Conservation (phyloP, 2,113 vertebrate genomes). For the Aleadryas rufinucha region DNA sequence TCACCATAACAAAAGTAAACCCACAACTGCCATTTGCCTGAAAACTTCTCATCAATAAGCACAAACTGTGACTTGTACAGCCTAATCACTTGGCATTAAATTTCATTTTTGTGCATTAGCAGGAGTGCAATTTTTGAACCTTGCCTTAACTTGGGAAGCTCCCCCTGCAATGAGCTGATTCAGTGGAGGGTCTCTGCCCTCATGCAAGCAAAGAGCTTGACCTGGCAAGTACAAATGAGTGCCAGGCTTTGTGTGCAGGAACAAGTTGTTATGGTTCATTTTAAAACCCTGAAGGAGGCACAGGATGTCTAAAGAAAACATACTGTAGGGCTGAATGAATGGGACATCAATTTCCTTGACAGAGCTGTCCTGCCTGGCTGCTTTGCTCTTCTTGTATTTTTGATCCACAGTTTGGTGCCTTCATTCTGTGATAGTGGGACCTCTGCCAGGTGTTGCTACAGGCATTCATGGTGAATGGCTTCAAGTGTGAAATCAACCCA, state of each 20-base stretch:
- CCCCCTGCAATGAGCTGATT: neutral
- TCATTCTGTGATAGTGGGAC: constrained; percentile 56
- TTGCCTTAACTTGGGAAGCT: neutral
- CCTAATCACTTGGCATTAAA: neutral
- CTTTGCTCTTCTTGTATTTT: constrained; percentile 39
- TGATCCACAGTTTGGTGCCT: constrained; percentile 45
- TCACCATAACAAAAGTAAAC: neutral
- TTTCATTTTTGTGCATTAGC: neutral
- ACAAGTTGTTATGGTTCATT: constrained; percentile 29
- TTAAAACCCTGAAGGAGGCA: constrained; percentile 40
- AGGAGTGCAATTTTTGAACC: neutral
- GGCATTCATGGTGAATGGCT: constrained; percentile 51
- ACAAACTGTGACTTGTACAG: neutral
- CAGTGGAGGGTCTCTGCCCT: neutral
- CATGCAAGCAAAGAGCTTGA: neutral
- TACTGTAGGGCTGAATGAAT: constrained; percentile 11
- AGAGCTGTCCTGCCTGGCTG: constrained; percentile 32
- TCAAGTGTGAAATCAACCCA: constrained; percentile 63
- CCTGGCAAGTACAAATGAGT: neutral
- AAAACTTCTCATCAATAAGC: neutral
- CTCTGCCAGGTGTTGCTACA: constrained; percentile 53
- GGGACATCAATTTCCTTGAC: constrained; percentile 42
- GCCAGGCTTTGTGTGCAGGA: constrained; percentile 7
- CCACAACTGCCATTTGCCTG: neutral
- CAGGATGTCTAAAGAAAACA: constrained; percentile 56